Base-by-base conservation (phyloP, 2,797 vertebrate species). In the Schizothorax lantsangensis region DNA sequence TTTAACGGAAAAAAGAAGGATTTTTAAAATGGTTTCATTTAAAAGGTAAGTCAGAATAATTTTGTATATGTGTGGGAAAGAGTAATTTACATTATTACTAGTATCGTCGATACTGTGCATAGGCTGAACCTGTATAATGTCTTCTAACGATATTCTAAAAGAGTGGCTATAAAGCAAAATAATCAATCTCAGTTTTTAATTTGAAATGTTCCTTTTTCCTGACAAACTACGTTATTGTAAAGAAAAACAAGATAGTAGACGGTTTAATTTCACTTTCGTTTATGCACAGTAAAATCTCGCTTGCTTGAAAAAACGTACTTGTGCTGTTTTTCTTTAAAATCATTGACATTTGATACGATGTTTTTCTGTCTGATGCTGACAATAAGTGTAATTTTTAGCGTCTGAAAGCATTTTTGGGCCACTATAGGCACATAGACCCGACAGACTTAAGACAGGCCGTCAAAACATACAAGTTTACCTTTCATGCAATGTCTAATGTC, bases 241-340 rank as follows among this genome's bases (percentile, higher is more conserved):
- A 62, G 17, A 36, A 21, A 74, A 74, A 62, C 26, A 23, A 33
- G 40, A 47, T 8, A 59, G 7, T 43, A 14, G 49, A 47, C 17
- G 1, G 15, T 21, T 83, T 54, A 45, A 30, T 83, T 84, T 84
- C 73, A 84, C 74, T 84, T 84, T 78, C 72, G 36, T 21, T 64
- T 75, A 5, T 36, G 6, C 12, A 6, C 9, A 40, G 1, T 15
- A 0, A 57, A 23, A 75, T 19, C 4, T 33, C 3, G 8, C 21
- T 38, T 54, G 47, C 15, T 75, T 75, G 7, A 33, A 52, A 75
- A 68, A 0, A 49, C 3, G 9, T 6, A 9, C 36, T 62, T 40
- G 4, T 62, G 36, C 4, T 5, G n/a, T 26, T 11, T 23, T 54
- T 40, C 12, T 59, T 57, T n/a, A 15, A 57, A 38, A 36, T 38